These are phyloP conservation scores for Dorcus parallelipipedus DNA, from an alignment of 2,888 invertebrate genomes.

Conservation along the genomic window DNA sequence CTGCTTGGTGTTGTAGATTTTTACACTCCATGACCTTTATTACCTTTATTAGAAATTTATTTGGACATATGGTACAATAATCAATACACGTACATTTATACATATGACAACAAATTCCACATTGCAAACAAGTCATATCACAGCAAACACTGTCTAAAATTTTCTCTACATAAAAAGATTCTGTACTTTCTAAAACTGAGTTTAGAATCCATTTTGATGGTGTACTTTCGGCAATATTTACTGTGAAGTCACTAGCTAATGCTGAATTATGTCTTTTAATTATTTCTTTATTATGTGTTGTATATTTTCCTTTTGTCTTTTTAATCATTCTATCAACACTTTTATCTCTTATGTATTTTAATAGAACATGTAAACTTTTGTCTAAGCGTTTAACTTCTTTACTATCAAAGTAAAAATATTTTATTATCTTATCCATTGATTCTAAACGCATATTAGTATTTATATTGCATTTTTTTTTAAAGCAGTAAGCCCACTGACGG, in stretches of 20 bases:
- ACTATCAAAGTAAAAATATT: neutral
- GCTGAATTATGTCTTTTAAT: neutral
- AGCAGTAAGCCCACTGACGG: neutral
- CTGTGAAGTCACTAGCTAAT: neutral
- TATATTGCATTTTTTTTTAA: neutral
- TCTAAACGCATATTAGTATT: neutral
- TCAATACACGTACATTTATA: too few species aligned
- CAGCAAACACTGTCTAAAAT: too few species aligned
- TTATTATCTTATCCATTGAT: neutral
- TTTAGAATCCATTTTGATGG: too few species aligned
- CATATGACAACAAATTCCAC: too few species aligned
- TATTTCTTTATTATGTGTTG: neutral
- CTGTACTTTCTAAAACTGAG: too few species aligned
- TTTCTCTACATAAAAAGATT: too few species aligned
- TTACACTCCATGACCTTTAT: too few species aligned
- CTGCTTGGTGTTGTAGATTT: too few species aligned
- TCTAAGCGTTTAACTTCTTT: neutral
- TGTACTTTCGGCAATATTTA: neutral
- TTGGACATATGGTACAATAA: too few species aligned
- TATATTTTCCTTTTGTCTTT: neutral
- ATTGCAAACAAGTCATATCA: too few species aligned
- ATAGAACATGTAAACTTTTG: neutral
- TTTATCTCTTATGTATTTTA: neutral
- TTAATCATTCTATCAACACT: neutral
- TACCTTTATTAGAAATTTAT: too few species aligned